Evolutionary conservation across 2,797 vertebrate genomes (phyloP).

Genomic region (Notoglanidium macrostoma): DNA sequence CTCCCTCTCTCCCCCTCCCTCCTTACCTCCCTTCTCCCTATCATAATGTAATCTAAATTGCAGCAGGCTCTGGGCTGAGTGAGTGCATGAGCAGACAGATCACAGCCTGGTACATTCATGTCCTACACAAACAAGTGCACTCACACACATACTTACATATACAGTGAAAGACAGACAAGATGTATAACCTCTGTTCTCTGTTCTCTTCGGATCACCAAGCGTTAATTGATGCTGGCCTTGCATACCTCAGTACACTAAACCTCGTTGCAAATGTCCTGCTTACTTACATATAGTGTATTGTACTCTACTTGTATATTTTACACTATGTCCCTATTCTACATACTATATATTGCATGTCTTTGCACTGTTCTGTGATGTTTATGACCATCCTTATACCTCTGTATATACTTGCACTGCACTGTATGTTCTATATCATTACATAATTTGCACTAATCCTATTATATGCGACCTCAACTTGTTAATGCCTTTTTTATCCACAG

Average conservation of each 20-base stretch:
- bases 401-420: neutral
- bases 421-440: neutral
- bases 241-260: neutral
- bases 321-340: neutral
- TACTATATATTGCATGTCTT: neutral
- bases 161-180: constrained; percentile 8
- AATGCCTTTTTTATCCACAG: neutral
- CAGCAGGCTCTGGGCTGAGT: constrained; percentile 24
- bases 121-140: constrained; percentile 25
- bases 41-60: constrained; percentile 45
- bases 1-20: neutral
- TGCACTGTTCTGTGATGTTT: neutral
- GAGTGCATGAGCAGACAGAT: constrained; percentile 41
- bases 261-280: neutral
- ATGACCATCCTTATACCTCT: neutral
- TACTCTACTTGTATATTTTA: neutral
- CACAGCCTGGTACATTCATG: constrained; percentile 29
- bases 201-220: neutral
- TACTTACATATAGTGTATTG: neutral
- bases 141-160: constrained; percentile 7
- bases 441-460: neutral
- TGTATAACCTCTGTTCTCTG: neutral
- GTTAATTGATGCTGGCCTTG: neutral
- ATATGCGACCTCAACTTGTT: neutral
- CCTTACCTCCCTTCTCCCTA: neutral